Conservation (phyloP, 2,888 invertebrate species). For the Leptopilina drosophilae region DNA sequence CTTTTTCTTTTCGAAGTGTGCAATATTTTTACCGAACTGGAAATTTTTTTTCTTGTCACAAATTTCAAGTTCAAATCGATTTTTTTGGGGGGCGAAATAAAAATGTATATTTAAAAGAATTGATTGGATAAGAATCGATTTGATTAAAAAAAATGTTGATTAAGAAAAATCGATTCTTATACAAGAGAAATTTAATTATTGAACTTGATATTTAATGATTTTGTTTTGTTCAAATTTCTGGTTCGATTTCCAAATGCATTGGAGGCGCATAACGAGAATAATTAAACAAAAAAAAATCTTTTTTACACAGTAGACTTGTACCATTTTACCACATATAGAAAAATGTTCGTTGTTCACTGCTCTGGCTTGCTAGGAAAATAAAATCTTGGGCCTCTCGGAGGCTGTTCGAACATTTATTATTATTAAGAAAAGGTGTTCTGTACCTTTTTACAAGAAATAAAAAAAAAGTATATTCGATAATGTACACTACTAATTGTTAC, state of each 20-base stretch:
- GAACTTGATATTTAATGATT: background rate
- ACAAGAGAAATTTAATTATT: background rate
- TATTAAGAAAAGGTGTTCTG: conserved; percentile 46
- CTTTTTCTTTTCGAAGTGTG: conserved; percentile 16
- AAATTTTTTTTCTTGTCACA: background rate
- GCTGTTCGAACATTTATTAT: conserved; percentile 59
- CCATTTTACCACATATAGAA: conserved; percentile 67
- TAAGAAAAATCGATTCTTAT: conserved; percentile 42
- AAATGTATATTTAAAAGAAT: no score
- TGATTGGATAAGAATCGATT: background rate
- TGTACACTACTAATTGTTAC: conserved; percentile 54
- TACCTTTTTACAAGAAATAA: conserved; percentile 1
- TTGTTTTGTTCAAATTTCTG: background rate
- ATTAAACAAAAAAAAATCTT: conserved; percentile 52
- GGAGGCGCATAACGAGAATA: conserved; percentile 38
- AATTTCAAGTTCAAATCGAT: no score
- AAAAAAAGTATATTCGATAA: conserved; percentile 24
- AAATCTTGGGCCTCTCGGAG: conserved; percentile 65
- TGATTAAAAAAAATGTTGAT: conserved; percentile 21
- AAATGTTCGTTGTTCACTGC: conserved; percentile 72
- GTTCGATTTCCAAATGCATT: conserved; percentile 37
- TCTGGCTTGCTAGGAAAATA: conserved; percentile 71
- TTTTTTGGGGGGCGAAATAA: no score
- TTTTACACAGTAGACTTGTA: conserved; percentile 72
- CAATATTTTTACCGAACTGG: conserved; percentile 19